Evolutionary conservation across 1,140 invertebrate genomes (phyloP).

Genomic region (Archivesica marissinica): DNA sequence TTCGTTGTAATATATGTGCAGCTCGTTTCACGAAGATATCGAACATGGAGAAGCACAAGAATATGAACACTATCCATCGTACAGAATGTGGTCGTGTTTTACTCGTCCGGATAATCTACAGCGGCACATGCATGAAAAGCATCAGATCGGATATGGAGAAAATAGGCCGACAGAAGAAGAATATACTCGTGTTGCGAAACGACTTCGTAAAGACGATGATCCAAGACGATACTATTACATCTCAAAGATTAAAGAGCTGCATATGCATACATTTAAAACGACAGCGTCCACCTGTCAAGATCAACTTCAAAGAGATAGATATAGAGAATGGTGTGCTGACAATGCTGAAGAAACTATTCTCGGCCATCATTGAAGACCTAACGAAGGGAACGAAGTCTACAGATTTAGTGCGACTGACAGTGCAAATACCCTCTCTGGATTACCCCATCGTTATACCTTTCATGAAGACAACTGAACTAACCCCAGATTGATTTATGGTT

Average conservation of each 20-base stretch:
- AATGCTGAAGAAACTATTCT: no score
- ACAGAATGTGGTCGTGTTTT: background rate
- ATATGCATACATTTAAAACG: background rate
- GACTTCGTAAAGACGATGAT: conserved; percentile 1
- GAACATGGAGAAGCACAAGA: conserved; percentile 5
- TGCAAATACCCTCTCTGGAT: no score
- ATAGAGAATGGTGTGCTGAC: no score
- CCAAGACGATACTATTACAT: background rate
- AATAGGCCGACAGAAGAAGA: background rate
- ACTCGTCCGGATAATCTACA: background rate
- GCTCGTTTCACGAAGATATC: background rate
- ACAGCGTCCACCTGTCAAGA: background rate
- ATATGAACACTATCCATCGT: background rate
- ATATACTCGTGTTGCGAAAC: background rate
- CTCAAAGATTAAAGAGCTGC: background rate
- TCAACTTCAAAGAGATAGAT: no score
- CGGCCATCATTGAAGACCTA: no score
- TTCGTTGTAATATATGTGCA: background rate
- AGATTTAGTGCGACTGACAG: no score
- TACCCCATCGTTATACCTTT: no score
- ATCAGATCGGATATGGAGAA: background rate
- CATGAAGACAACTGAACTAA: no score
- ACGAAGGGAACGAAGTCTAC: no score
- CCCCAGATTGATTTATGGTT: no score
- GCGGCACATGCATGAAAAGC: background rate